These are phyloP conservation scores for Passer montanus DNA, from an alignment of 2,113 vertebrate genomes.

Conservation along the genomic window DNA sequence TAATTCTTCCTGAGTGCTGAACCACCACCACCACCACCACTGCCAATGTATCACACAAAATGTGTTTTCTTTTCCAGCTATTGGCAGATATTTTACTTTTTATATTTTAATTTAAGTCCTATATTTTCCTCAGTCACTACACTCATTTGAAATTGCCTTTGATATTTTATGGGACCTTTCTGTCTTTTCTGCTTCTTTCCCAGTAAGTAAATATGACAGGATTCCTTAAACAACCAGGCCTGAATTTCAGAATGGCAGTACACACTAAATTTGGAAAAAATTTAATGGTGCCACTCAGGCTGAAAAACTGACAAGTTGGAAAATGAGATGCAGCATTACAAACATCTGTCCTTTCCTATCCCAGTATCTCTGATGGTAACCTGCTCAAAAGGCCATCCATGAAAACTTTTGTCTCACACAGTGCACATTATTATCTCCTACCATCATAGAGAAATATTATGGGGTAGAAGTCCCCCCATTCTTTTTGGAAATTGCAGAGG, in stretches of 20 bases:
- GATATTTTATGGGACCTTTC: background rate
- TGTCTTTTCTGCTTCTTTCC: background rate
- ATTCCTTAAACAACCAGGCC: background rate
- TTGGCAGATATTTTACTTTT: background rate
- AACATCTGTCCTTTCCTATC: background rate
- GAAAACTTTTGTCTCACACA: background rate
- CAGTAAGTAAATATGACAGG: background rate
- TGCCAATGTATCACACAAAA: background rate
- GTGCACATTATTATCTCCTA: background rate
- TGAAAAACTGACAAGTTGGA: background rate
- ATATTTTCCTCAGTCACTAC: background rate
- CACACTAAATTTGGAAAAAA: background rate
- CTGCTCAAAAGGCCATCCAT: background rate
- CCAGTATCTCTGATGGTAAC: background rate
- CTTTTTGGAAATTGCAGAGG: background rate
- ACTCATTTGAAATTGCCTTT: background rate
- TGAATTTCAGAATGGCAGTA: background rate
- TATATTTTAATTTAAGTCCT: background rate
- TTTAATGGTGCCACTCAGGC: background rate
- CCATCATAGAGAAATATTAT: background rate
- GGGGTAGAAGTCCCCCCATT: accelerated
- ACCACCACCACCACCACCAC: background rate
- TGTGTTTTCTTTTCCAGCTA: background rate
- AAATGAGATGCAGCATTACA: background rate
- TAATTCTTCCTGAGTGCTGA: background rate